Percentiles rank a stretch among this genome's conserved stretches.
phyloP scores from a whole-genome alignment of 2,888 invertebrate genomes.

The Gandaritis pyraliata region DNA sequence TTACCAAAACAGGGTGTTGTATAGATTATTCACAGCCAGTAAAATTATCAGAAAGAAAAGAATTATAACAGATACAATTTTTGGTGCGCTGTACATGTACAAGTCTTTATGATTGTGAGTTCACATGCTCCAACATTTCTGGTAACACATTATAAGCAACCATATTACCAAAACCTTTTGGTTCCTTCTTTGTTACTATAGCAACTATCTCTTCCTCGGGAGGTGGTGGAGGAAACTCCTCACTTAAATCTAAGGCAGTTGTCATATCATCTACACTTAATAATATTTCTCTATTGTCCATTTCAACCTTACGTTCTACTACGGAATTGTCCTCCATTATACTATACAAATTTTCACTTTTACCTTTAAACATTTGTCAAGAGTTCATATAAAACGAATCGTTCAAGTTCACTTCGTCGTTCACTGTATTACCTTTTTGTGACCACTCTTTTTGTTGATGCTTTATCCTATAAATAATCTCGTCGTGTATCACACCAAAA shows the following conservation, averaged over 20 bases:
- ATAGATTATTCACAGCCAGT: conserved; percentile 60
- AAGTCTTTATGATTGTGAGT: conserved; percentile 61
- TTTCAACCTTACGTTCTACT: conserved; percentile 77
- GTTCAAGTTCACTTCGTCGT: conserved; percentile 86
- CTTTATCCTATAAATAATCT: conserved; percentile 92
- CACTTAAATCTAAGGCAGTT: conserved; percentile 61
- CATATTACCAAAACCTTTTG: conserved; percentile 79
- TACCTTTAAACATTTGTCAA: conserved; percentile 88
- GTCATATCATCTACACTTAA: conserved; percentile 80
- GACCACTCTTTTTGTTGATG: conserved; percentile 87
- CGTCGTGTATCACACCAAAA: conserved; percentile 95
- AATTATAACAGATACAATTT: background rate
- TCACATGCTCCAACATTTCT: conserved; percentile 79
- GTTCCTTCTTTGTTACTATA: conserved; percentile 80
- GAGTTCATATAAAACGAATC: conserved; percentile 89
- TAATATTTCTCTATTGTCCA: conserved; percentile 80
- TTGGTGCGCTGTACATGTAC: conserved; percentile 5
- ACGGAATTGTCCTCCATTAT: conserved; percentile 79
- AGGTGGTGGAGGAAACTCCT: conserved; percentile 73
- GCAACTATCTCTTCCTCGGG: conserved; percentile 80
- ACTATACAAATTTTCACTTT: conserved; percentile 84
- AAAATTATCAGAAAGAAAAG: conserved; percentile 48
- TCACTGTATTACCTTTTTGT: conserved; percentile 86
- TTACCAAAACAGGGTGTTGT: conserved; percentile 24
- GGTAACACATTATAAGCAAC: conserved; percentile 81